Evolutionary conservation across 2,113 vertebrate species (phyloP).

Genomic region (Rhinichthys klamathensis): DNA sequence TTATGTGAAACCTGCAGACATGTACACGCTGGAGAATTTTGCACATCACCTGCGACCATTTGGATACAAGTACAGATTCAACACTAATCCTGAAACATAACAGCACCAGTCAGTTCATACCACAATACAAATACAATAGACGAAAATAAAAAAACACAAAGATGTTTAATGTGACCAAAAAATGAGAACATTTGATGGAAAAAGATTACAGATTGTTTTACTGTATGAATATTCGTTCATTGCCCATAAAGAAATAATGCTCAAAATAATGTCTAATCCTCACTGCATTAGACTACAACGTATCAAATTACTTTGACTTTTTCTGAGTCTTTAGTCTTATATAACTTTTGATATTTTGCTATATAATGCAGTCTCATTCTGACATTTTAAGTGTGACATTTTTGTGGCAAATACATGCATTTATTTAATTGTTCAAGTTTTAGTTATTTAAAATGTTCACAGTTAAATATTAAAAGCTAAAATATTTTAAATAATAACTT

Average conservation of each 20-base stretch:
- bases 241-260: background rate
- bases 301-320: background rate
- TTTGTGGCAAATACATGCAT: background rate
- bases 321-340: background rate
- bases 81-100: background rate
- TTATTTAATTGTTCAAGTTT: background rate
- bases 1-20: background rate
- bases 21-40: background rate
- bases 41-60: background rate
- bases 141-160: background rate
- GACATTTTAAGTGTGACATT: background rate
- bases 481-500: too few species aligned
- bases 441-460: too few species aligned
- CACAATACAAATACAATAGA: background rate
- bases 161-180: background rate
- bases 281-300: background rate
- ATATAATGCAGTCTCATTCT: background rate
- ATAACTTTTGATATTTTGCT: background rate
- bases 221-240: background rate
- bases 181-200: background rate
- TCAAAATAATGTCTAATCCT: background rate
- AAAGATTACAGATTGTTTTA: background rate
- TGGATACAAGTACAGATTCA: slow-evolving; percentile 2
- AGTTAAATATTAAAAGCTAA: too few species aligned
- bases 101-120: background rate